Conservation (phyloP, 2,113 vertebrate genomes). For the Trichomycterus rosablanca region DNA sequence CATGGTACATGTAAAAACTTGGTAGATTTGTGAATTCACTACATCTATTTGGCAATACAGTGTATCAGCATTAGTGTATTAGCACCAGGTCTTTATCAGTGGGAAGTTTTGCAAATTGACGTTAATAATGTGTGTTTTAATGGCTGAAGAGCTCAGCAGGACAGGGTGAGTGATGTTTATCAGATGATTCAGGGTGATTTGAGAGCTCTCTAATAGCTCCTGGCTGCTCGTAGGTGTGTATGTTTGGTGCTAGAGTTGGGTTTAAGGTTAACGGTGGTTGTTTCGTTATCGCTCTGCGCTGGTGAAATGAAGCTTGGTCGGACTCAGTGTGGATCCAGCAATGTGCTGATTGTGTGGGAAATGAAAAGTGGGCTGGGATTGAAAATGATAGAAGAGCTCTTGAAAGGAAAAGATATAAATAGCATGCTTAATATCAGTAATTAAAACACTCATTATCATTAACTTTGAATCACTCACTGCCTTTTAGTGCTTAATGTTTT, state of each 20-base stretch:
- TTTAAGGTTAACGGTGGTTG: constrained; percentile 36
- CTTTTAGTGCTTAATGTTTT: not conserved
- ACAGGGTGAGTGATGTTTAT: constrained; percentile 33
- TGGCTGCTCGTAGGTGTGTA: not conserved
- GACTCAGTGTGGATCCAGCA: constrained; percentile 19
- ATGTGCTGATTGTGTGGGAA: constrained; percentile 38
- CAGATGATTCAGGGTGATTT: constrained; percentile 36
- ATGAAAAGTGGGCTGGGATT: constrained; percentile 40
- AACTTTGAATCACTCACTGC: not conserved
- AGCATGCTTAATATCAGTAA: constrained; percentile 4
- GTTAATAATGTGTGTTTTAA: constrained; percentile 27
- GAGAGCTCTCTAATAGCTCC: constrained; percentile 25
- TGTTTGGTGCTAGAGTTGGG: not conserved
- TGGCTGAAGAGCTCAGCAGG: constrained; percentile 25
- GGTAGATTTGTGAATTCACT: too few species aligned
- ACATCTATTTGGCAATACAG: too few species aligned
- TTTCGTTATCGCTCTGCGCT: constrained; percentile 31
- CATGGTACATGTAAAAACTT: too few species aligned
- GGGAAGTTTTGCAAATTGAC: constrained; percentile 1
- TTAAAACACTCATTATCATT: constrained; percentile 7
- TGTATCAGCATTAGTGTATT: constrained; percentile 8
- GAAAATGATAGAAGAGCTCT: constrained; percentile 19
- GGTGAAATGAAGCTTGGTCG: constrained; percentile 29
- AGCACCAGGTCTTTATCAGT: constrained; percentile 7
- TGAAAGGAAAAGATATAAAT: constrained; percentile 6